phyloP scores from a whole-genome alignment of 2,888 invertebrate genomes.

The Cheiracanthium punctorium region DNA sequence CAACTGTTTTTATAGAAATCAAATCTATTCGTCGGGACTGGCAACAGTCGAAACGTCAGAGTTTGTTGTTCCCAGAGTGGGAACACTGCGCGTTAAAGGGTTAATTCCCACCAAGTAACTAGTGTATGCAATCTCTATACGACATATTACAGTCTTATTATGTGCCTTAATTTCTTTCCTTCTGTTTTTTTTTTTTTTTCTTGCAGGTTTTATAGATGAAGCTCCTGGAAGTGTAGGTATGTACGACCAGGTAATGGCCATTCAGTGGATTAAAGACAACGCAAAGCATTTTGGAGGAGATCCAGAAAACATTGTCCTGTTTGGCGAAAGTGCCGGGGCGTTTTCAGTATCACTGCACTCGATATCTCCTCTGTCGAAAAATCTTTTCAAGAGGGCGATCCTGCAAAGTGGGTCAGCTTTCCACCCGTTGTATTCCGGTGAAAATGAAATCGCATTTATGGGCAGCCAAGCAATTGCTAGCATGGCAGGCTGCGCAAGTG shows the following conservation, averaged over 20 bases:
- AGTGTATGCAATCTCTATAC: too few relatives aligned
- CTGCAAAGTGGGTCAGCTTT: neutral
- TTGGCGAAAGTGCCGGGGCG: constrained; percentile 29
- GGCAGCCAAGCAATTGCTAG: neutral
- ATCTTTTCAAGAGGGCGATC: constrained; percentile 23
- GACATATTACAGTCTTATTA: too few relatives aligned
- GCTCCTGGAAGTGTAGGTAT: constrained; percentile 13
- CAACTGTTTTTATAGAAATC: too few relatives aligned
- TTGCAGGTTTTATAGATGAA: neutral
- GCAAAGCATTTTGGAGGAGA: too few relatives aligned
- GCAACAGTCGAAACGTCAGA: too few relatives aligned
- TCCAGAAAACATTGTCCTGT: constrained; percentile 2
- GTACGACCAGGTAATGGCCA: constrained; percentile 22
- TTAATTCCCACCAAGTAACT: too few relatives aligned
- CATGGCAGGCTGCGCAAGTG: neutral
- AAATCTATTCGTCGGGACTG: too few relatives aligned
- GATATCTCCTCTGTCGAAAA: neutral
- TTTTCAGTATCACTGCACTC: neutral
- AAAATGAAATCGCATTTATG: neutral
- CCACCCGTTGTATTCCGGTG: neutral
- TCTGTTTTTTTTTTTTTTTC: too few relatives aligned
- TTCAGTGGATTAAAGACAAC: too few relatives aligned
- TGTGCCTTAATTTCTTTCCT: too few relatives aligned
- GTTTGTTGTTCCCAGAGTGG: too few relatives aligned
- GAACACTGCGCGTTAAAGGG: too few relatives aligned